Base-by-base conservation (phyloP, 92 coral and sea anemone genomes). In the Parazoanthus swiftii region DNA sequence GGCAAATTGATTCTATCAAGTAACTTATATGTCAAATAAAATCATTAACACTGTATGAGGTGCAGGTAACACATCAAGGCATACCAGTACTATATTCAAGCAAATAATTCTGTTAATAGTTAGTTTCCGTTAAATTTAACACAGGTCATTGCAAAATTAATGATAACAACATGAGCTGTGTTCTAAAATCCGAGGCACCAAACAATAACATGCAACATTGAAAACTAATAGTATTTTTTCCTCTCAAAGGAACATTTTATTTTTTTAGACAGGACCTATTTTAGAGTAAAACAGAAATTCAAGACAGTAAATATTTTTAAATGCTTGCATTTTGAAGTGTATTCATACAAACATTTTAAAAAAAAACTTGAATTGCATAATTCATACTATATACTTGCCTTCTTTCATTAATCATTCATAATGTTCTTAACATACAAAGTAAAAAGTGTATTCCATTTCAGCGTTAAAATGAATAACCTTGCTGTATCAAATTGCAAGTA, bases 401-500 rank as follows among this genome's bases (percentile, higher is more conserved):
- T 36, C 29, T 73, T 26, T 84, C 39, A 84, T 84, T 42, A 84
- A 84, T 70, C 56, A 84, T 84, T 84, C 75, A 84, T 84, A 46
- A 84, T 74, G 46, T 15, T 18, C 44, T 46, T 37, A 76, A 76
- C 59, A 81, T 36, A 81, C 50, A 58, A 56, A 37, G 71, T 46
- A 50, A 33, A 70, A 79, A 79, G 26, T 82, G 76, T 82, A 35
- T 54, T 70, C 79, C 39, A 84, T 84, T 70, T 70, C 38, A 84
- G 87, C 26, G 29, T 44, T 50, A 26, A 71, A 84, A 70, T 21
- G 13, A 48, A 70, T 68, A 58, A 20, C 46, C 13, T 76, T 76
- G 80, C 46, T 74, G 44, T 8, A 76, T 76, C 54, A 76, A 39
- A 38, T 18, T 21, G 25, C 29, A 37, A 72, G 0, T 76, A 46